Conservation (phyloP, 2,113 vertebrate species). For the Corydoras sp. region DNA sequence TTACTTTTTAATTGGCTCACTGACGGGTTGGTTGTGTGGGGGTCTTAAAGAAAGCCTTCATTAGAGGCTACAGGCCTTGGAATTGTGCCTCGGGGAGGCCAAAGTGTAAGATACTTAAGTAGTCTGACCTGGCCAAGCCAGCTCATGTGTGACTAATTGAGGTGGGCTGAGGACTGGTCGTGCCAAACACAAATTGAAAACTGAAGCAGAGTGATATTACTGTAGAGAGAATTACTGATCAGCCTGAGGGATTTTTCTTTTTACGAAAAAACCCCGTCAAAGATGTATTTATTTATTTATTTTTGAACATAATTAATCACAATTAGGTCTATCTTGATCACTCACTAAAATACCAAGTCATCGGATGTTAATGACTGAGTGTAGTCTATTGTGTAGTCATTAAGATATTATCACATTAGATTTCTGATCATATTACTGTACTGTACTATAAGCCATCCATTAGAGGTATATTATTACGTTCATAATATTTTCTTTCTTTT, state of each 20-base stretch:
- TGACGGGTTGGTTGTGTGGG: slow-evolving; percentile 43
- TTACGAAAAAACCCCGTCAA: neutral
- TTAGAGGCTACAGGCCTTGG: slow-evolving; percentile 51
- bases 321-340: slow-evolving; percentile 48
- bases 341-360: slow-evolving; percentile 31
- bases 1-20: slow-evolving; percentile 67
- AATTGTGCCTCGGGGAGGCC: slow-evolving; percentile 45
- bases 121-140: slow-evolving; percentile 46
- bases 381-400: slow-evolving; percentile 24
- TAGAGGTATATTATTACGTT: neutral
- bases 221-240: slow-evolving; percentile 7
- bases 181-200: slow-evolving; percentile 49
- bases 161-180: slow-evolving; percentile 50
- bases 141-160: slow-evolving; percentile 62
- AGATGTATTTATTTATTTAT: neutral
- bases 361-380: slow-evolving; percentile 32
- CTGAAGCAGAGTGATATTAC: slow-evolving; percentile 29
- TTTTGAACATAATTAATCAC: slow-evolving; percentile 34
- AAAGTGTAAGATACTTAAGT: slow-evolving; percentile 51
- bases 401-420: slow-evolving; percentile 28
- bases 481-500: no score
- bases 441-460: neutral
- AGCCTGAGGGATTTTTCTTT: neutral
- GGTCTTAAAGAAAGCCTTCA: slow-evolving; percentile 56
- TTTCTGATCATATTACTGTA: slow-evolving; percentile 1